phyloP scores from a whole-genome alignment of 2,888 invertebrate genomes.

The Xestia sexstrigata region DNA sequence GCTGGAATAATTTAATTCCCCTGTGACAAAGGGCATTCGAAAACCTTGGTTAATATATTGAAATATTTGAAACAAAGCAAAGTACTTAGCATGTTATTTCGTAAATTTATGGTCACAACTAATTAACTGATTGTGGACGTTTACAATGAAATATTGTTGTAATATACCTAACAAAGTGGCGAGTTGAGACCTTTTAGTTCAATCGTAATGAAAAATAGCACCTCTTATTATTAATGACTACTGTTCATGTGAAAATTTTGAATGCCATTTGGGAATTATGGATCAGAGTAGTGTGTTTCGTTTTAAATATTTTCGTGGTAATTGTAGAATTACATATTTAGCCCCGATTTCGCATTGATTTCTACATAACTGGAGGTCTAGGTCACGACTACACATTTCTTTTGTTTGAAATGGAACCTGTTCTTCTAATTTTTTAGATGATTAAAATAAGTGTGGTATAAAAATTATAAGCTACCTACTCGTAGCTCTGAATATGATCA shows the following conservation, averaged over 20 bases:
- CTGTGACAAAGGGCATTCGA: slow-evolving; percentile 55
- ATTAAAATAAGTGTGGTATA: neutral
- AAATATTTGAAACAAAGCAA: slow-evolving; percentile 60
- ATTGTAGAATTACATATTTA: neutral
- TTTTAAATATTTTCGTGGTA: no score
- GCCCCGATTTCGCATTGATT: neutral
- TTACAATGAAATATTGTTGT: slow-evolving; percentile 69
- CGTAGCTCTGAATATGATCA: neutral
- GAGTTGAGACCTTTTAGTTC: slow-evolving; percentile 63
- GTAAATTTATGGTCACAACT: slow-evolving; percentile 70
- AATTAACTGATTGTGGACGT: slow-evolving; percentile 74
- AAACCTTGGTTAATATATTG: slow-evolving; percentile 51
- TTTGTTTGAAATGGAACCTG: neutral
- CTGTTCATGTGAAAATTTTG: slow-evolving; percentile 34
- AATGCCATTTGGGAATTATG: slow-evolving; percentile 24
- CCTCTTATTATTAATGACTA: slow-evolving; percentile 34
- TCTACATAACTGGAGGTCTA: neutral
- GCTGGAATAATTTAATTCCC: slow-evolving; percentile 39
- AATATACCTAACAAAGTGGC: slow-evolving; percentile 67
- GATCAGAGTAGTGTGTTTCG: neutral
- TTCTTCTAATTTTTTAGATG: neutral
- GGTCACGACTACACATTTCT: neutral
- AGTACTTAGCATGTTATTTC: slow-evolving; percentile 62
- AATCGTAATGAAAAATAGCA: slow-evolving; percentile 62
- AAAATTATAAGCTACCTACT: neutral